Conservation (phyloP, 1,140 invertebrate genomes). For the Thereuonema tuberculata region DNA sequence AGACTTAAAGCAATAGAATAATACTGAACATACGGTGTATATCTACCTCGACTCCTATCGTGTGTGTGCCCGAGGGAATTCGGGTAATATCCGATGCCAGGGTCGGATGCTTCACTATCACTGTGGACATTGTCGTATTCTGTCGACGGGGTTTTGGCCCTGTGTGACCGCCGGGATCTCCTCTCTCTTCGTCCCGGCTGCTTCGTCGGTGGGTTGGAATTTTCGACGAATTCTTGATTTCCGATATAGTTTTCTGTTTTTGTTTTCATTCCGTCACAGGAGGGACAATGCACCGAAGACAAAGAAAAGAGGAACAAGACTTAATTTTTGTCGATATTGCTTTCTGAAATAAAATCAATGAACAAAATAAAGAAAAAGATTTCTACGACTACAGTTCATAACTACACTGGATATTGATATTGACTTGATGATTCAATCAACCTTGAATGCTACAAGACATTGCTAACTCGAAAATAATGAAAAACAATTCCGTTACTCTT, state of each 20-base stretch:
- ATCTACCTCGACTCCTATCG: slow-evolving; percentile 7
- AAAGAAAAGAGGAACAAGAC: not conserved
- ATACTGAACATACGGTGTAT: too few species aligned
- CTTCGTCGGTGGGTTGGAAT: not conserved
- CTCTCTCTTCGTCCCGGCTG: not conserved
- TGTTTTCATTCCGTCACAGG: not conserved
- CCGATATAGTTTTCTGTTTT: not conserved
- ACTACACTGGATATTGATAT: too few species aligned
- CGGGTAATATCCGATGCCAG: not conserved
- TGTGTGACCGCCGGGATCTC: not conserved
- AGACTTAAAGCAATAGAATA: too few species aligned
- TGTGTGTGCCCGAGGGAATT: slow-evolving; percentile 2
- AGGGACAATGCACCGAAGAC: not conserved
- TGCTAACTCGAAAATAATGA: too few species aligned
- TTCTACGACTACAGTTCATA: too few species aligned
- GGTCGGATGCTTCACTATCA: slow-evolving; percentile 4
- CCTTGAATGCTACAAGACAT: too few species aligned
- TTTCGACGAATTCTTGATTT: not conserved
- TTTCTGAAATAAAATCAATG: too few species aligned
- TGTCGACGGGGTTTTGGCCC: not conserved
- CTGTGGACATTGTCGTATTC: slow-evolving; percentile 10
- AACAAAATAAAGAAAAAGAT: too few species aligned
- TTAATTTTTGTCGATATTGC: too few species aligned
- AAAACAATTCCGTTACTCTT: too few species aligned
- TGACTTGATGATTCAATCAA: too few species aligned